Evolutionary conservation across 2,113 vertebrate genomes (phyloP).

Genomic region (Spizaetus ornatus): DNA sequence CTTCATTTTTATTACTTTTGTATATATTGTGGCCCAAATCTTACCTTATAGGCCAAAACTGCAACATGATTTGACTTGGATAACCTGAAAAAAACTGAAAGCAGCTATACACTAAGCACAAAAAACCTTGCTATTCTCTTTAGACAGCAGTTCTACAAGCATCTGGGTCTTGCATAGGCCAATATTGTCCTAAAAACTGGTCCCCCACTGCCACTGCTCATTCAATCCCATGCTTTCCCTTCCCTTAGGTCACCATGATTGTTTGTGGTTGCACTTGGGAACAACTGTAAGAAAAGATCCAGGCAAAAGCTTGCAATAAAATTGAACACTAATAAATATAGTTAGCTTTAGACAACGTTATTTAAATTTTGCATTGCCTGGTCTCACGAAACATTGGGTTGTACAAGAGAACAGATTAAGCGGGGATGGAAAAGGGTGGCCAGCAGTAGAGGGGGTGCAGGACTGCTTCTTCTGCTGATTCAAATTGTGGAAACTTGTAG

Average conservation of each 20-base stretch:
- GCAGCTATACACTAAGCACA: not conserved
- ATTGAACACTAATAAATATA: not conserved
- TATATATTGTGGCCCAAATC: not conserved
- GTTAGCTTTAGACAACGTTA: not conserved
- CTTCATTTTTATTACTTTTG: not conserved
- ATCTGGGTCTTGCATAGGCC: not conserved
- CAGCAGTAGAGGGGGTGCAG: not conserved
- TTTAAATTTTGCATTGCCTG: not conserved
- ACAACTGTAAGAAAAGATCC: not conserved
- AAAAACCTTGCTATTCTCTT: not conserved
- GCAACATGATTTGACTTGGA: not conserved
- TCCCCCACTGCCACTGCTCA: not conserved
- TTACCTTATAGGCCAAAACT: not conserved
- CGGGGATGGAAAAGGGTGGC: not conserved
- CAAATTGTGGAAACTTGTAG: not conserved
- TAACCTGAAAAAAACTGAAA: not conserved
- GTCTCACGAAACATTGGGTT: not conserved
- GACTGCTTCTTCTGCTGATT: not conserved
- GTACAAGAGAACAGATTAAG: not conserved
- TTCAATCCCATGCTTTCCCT: not conserved
- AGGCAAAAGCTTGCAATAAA: not conserved
- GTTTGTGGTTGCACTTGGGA: not conserved
- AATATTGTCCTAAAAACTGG: not conserved
- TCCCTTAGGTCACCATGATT: not conserved
- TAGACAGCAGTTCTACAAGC: not conserved